Evolutionary conservation across 2,113 vertebrate genomes (phyloP), one percentile per base, ranked within the genome.

Genomic region (Rhinichthys klamathensis): DNA sequence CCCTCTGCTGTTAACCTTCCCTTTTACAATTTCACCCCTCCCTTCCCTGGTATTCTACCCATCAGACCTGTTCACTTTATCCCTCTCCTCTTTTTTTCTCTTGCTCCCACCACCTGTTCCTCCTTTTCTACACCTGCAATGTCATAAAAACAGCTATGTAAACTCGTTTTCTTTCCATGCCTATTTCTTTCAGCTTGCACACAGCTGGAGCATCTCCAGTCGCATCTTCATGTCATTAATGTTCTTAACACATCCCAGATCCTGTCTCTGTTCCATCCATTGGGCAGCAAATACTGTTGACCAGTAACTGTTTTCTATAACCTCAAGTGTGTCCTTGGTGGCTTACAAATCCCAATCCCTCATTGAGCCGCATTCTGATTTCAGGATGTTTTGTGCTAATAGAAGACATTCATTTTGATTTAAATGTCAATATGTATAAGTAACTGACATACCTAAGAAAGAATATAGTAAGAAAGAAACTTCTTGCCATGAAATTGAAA

Each of bases 1-100:
- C 35, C n/a, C 4, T 61, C 58, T 30, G 9, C 9, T 51, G 46
- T 80, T 89, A 83, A 74, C 70, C 85, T 84, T 51, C 56, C 69
- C 56, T 86, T 86, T 87, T 89, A 86, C 49, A 73, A 75, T 75
- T 38, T 56, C 41, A 76, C 81, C 83, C 74, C 58, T 77, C 84
- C 76, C 70, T 75, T 6, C n/a, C n/a, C 27, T 18, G 30, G 75
- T 46, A 65, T 75, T 67, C 15, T 54, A 41, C n/a, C 15, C 65
- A 8, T 56, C 82, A 81, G 44, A 75, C 70, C 70, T 32, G 44
- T 46, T 25, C 4, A 9, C 80, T 78, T 30, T 25, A 44, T 38
- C 63, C 30, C 32, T 78, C 32, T 38, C 65, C 49, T 44, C 18
- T 30, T 38, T 72, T n/a, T 16, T 18, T 15, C 35, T 41, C 38